Evolutionary conservation across 2,797 vertebrate species (phyloP), one percentile per base, ranked within the genome.

Genomic region (Spinus olivaceus): DNA sequence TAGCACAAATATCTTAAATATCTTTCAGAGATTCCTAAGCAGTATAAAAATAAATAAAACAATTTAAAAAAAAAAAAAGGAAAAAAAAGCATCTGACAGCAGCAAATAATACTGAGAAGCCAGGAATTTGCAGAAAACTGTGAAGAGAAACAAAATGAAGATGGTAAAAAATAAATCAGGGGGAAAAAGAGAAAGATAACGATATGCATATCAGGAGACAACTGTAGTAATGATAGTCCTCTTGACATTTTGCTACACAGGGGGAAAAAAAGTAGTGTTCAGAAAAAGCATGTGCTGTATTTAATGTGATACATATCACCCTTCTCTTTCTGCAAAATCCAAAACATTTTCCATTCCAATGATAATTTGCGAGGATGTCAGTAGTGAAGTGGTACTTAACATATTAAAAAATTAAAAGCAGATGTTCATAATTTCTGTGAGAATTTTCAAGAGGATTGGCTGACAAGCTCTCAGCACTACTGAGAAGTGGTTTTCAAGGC

Each of bases 351-450:
- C 46, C 57, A 81, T 91, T 91, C 74, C 72, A 81, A 72, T 57
- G 49, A 78, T 83, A 72, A 92, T 71, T 71, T 71, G 54, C 3
- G 6, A 90, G 90, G 54, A 94, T 90, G 69, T 88, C 89, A 94
- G 65, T 47, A 88, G 47, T 90, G 41, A 69, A 96, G 96, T 86
- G 86, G 84, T 50, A 95, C 95, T 96, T 96, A 96, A 96, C 91
- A 93, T 94, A 95, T 87, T 80, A 89, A 94, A 90, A 93, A 92
- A 83, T 74, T 91, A 92, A 83, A 95, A 92, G 70, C 80, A 95
- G 65, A 64, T 73, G 81, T 65, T 94, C 57, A 20, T 74, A n/a
- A 92, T 89, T 91, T 89, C 81, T 80, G 53, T 77, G 72, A 94
- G 60, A 83, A 69, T 84, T 84, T 70, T 92, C 70, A 96, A 90